These are phyloP conservation scores for Tigriopus japonicus DNA, from an alignment of 1,140 invertebrate species.

Conservation along the genomic window DNA sequence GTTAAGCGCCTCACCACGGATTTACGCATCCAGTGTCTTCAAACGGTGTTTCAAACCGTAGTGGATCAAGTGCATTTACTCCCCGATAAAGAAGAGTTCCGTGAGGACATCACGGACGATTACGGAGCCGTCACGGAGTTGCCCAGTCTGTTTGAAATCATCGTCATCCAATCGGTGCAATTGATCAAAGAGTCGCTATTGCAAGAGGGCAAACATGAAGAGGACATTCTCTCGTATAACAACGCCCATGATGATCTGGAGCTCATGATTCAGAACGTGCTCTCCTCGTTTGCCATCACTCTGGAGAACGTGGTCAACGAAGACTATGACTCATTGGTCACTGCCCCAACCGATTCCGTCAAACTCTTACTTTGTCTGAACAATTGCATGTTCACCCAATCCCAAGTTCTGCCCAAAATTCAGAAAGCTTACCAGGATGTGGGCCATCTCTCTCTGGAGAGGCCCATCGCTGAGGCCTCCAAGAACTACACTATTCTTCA, in stretches of 20 bases:
- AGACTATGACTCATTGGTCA: slow-evolving; percentile 19
- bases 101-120: slow-evolving; percentile 56
- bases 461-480: slow-evolving; percentile 19
- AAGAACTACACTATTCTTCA: slow-evolving; percentile 25
- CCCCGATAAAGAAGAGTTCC: slow-evolving; percentile 63
- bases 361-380: slow-evolving; percentile 41
- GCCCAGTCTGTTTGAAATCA: slow-evolving; percentile 64
- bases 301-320: slow-evolving; percentile 17
- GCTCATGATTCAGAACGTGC: slow-evolving; percentile 45
- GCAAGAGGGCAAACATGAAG: slow-evolving; percentile 42
- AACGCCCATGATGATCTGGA: slow-evolving; percentile 43
- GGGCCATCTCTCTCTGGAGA: slow-evolving; percentile 7
- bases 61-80: slow-evolving; percentile 56
- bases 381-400: slow-evolving; percentile 58
- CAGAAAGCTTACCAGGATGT: slow-evolving; percentile 11
- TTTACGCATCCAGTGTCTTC: slow-evolving; percentile 65
- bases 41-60: slow-evolving; percentile 61
- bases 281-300: slow-evolving; percentile 30
- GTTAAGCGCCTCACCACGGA: slow-evolving; percentile 67
- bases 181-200: slow-evolving; percentile 67
- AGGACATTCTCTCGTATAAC: slow-evolving; percentile 40
- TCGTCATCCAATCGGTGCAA: slow-evolving; percentile 60
- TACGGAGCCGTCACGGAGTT: slow-evolving; percentile 61
- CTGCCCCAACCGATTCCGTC: too few species aligned
- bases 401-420: slow-evolving; percentile 3